These are phyloP conservation scores for Xylota sylvarum DNA, from an alignment of 2,888 invertebrate species.

Conservation along the genomic window DNA sequence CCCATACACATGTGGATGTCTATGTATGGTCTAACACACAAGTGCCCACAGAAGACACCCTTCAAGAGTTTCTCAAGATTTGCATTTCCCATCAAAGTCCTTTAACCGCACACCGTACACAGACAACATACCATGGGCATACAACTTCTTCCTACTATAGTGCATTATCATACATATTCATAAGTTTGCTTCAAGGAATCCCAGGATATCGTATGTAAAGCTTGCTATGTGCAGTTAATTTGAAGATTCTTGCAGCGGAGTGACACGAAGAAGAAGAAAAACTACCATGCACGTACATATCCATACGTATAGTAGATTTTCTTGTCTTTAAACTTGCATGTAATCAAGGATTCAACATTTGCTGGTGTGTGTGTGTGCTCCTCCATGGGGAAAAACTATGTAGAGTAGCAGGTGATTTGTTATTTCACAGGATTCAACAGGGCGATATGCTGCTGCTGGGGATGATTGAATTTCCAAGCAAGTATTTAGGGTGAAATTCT, in stretches of 20 bases:
- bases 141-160: background rate
- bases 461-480: constrained; percentile 25
- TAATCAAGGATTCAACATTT: constrained; percentile 55
- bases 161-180: constrained; percentile 48
- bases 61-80: constrained; percentile 61
- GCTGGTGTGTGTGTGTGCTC: background rate
- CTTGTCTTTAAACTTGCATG: constrained; percentile 56
- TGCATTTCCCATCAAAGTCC: constrained; percentile 65
- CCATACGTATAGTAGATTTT: constrained; percentile 30
- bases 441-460: constrained; percentile 30
- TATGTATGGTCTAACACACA: constrained; percentile 35
- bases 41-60: constrained; percentile 60
- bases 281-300: constrained; percentile 6
- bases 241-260: constrained; percentile 37
- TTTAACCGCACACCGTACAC: constrained; percentile 13
- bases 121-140: background rate
- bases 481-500: constrained; percentile 28
- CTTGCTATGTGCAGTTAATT: constrained; percentile 62
- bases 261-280: constrained; percentile 4
- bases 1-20: background rate
- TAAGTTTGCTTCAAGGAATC: constrained; percentile 27
- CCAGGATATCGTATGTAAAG: constrained; percentile 21
- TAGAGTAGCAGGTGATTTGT: constrained; percentile 59
- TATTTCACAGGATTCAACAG: constrained; percentile 40
- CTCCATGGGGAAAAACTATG: background rate